Base-by-base conservation (phyloP, 2,888 invertebrate genomes). In the Tolmerus cingulatus region DNA sequence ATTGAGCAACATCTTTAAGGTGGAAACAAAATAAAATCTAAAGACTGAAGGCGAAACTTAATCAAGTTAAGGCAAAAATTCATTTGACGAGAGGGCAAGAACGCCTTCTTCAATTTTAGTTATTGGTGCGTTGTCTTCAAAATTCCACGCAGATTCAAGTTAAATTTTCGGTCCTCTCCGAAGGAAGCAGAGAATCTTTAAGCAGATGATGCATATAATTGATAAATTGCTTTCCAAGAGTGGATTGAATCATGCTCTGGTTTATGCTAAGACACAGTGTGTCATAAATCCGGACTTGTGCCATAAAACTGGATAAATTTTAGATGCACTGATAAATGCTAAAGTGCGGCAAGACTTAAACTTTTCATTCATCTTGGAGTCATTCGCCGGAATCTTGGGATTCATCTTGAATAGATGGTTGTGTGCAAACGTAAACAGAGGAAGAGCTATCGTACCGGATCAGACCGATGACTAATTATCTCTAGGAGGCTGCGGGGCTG, bases 391-490 rank as follows among this genome's bases (percentile, higher is more conserved):
- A 19, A 27, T 8, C 23, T 23, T 12, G 66, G 19, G 23, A n/a
- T 23, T 66, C n/a, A 76, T 19, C 5, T 34, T 76, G 76, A 76
- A 27, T 66, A 66, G 34, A 34, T 16, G n/a, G 40, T 76, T 76
- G 76, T 37, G 2, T 76, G 37, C n/a, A 34, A 76, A n/a, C 76
- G 76, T 76, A 37, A 66, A 19, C 66, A 19, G 66, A 37, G 34
- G 76, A 76, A 76, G 37, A 76, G 37, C 37, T 37, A 76, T 76
- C 76, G 9, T 2, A 2, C n/a, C 76, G 34, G 37, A 76, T 76
- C 27, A 76, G 19, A 19, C 76, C 76, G 76, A 40, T 76, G 76
- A 76, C 76, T 76, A 76, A 76, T 76, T 76, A 76, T 76, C 76
- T 76, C 40, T 27, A 16, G 27, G 27, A 76, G 76, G 40, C 76